Conservation (phyloP, 2,888 invertebrate genomes). For the Nomada ferruginata region DNA sequence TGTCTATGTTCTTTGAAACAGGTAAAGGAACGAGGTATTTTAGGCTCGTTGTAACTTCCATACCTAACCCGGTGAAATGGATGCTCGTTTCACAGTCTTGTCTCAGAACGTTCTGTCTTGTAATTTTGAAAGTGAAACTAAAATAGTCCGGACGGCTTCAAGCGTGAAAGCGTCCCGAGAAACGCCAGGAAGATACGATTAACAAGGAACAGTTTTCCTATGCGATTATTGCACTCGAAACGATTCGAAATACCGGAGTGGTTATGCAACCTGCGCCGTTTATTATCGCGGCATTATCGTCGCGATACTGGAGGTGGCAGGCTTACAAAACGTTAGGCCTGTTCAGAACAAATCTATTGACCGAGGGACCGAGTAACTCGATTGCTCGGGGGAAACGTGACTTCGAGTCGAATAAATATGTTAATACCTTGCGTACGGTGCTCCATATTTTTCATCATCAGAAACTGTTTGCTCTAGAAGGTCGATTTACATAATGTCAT, state of each 20-base stretch:
- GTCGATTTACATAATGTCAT: too few species aligned
- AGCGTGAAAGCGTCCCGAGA: too few species aligned
- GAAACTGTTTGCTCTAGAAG: too few species aligned
- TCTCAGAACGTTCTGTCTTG: background rate
- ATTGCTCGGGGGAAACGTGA: background rate
- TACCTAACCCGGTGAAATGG: background rate
- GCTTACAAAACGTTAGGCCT: background rate
- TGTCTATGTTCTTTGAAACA: too few species aligned
- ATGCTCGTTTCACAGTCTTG: background rate
- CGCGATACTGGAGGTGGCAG: slow-evolving; percentile 1
- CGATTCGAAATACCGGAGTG: background rate
- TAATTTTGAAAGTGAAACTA: background rate
- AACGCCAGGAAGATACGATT: background rate
- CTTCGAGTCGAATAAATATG: background rate
- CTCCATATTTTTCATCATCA: too few species aligned
- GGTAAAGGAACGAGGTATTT: background rate
- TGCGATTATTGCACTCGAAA: background rate
- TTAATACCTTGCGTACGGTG: background rate
- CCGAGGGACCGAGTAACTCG: background rate
- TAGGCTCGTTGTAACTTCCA: background rate
- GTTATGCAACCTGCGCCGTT: slow-evolving; percentile 1
- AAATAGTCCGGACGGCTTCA: background rate
- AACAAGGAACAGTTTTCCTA: background rate
- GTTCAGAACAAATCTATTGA: background rate
- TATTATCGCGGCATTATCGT: slow-evolving; percentile 12